Percentiles rank a stretch among this genome's conserved stretches.
These are phyloP conservation scores for Musca domestica DNA, from an alignment of 1,140 invertebrate genomes.

Conservation along the genomic window DNA sequence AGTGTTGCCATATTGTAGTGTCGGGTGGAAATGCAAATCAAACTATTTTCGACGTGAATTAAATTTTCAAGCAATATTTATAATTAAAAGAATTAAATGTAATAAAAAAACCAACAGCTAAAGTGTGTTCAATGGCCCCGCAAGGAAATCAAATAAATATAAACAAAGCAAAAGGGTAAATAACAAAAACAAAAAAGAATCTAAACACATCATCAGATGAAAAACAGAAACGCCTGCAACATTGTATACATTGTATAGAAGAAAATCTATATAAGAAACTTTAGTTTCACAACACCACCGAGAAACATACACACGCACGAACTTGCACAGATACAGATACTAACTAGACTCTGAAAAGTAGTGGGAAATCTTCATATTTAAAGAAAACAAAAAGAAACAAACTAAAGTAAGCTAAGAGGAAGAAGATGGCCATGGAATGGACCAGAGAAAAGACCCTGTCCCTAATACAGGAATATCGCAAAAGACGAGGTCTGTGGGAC, in stretches of 20 bases:
- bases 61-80: too few species aligned
- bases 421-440: constrained; percentile 44
- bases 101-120: too few species aligned
- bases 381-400: background rate
- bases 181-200: background rate
- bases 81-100: too few species aligned
- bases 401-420: too few species aligned
- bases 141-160: background rate
- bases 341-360: background rate
- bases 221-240: background rate
- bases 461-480: constrained; percentile 46
- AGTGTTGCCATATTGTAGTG: too few species aligned
- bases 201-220: background rate
- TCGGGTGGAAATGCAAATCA: too few species aligned
- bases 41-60: too few species aligned
- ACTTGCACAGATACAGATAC: too few species aligned
- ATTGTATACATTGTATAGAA: constrained; percentile 10
- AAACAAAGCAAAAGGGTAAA: background rate
- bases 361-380: background rate
- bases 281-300: too few species aligned
- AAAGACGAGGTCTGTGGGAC: constrained; percentile 49
- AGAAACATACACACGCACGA: too few species aligned
- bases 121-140: too few species aligned
- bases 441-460: constrained; percentile 48
- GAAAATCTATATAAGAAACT: too few species aligned